Percentiles rank a stretch among this genome's conserved stretches.
Conservation (phyloP, 2,888 invertebrate genomes). For the Pristionchus japonicus region DNA sequence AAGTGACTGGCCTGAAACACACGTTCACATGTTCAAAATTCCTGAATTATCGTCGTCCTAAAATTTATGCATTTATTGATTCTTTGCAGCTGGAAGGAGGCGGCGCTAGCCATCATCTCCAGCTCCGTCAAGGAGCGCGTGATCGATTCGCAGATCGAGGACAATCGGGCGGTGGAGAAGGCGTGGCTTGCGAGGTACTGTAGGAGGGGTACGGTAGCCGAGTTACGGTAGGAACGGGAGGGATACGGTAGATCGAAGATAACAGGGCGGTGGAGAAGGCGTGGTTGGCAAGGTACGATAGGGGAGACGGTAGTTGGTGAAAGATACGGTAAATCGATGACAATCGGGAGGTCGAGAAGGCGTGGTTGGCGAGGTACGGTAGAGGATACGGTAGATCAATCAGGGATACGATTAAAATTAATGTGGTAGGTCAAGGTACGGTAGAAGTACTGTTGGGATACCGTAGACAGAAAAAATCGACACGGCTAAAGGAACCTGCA, state of each 20-base stretch:
- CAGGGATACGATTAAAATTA: not conserved
- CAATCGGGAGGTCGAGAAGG: not conserved
- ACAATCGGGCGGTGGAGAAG: slow-evolving; percentile 88
- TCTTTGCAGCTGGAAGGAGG: slow-evolving; percentile 59
- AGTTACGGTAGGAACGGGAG: not conserved
- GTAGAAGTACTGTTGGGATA: not conserved
- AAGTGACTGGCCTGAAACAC: too few relatives aligned
- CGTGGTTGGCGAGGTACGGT: not conserved
- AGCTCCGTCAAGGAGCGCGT: slow-evolving; percentile 80
- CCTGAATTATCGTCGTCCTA: too few relatives aligned
- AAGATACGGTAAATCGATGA: not conserved
- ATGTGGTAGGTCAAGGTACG: not conserved
- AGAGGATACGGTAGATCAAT: not conserved
- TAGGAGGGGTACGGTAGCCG: not conserved
- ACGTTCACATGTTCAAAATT: not conserved
- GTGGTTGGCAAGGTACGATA: not conserved
- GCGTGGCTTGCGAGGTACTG: slow-evolving; percentile 85
- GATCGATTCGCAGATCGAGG: slow-evolving; percentile 93
- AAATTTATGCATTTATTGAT: not conserved
- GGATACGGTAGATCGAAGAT: not conserved
- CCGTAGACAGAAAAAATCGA: too few relatives aligned
- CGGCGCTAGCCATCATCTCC: slow-evolving; percentile 80
- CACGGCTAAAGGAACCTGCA: too few relatives aligned
- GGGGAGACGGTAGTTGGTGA: not conserved
- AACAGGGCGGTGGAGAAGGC: not conserved